Base-by-base conservation (phyloP, 2,888 invertebrate genomes). In the Erebia aethiops region DNA sequence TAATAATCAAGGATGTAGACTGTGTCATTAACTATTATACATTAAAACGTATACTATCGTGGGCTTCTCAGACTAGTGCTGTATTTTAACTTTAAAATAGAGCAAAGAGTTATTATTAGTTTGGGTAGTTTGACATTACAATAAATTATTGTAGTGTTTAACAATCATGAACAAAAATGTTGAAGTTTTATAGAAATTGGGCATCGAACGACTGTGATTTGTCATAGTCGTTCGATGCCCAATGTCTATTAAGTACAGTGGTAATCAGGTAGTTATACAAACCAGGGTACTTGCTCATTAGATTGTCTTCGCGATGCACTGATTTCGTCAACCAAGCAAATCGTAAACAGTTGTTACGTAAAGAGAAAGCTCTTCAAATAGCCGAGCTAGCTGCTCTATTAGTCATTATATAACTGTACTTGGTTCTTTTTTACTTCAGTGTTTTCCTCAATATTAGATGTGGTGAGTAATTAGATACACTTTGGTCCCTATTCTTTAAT, bases 251-350 rank as follows among this genome's bases (percentile, higher is more conserved):
- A 26, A 26, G 2, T 26, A 49, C 21, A 62, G 9, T 61, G 46
- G 11, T 10, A 61, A 46, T 49, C 56, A 26, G 56, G 49, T 8
- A 46, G 60, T 46, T 16, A 21, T 49, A 58, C 49, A 67, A 67
- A 57, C 7, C 61, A n/a, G 35, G 43, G 26, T 41, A 41, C 56
- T 86, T 86, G 81, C 84, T 72, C 82, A 88, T n/a, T n/a, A 87
- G 75, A 71, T 60, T 72, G 71, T 52, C 46, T 46, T 70, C 75
- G 69, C 77, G 79, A 78, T 90, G 89, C 85, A 90, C 90, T 88
- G 88, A 88, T 90, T 90, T 90, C 90, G 89, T 90, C 89, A 89
- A 89, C 84, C 74, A 71, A 76, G 76, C 82, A 79, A 83, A 81
- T 83, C 81, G 81, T 84, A 82, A 82, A 80, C 80, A 79, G 78